Base-by-base conservation (phyloP, 2,797 vertebrate genomes). In the Falco rusticolus region DNA sequence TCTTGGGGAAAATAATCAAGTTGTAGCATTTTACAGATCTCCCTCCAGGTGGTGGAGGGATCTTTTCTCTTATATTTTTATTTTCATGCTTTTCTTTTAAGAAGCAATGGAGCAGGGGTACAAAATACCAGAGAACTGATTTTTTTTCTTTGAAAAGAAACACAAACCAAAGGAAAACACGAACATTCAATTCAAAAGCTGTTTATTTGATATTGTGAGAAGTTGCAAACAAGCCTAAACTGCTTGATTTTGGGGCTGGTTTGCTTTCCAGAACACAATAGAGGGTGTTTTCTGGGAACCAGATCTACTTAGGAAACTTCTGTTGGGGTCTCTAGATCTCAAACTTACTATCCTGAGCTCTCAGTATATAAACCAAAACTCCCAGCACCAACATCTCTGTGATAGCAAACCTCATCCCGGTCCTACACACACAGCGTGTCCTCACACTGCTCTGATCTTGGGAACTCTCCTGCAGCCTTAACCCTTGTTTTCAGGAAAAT, bases 371-470 rank as follows among this genome's bases (percentile, higher is more conserved):
- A 84, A 65, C 17, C 59, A 69, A 9, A 72, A 76, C 15, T 26
- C 45, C 20, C 15, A 16, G 2, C 22, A 14, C 1, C 25, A 39
- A 18, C 74, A 18, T 5, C 45, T 61, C 50, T 50, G 25, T 25
- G 19, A 20, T 0, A 19, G 19, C 15, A 57, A 89, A 64, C 6
- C 6, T 34, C 41, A 4, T 10, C 76, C 56, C 33, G 4, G 17
- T 5, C 63, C 57, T 15, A 2, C 1, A 2, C 0, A 45, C 8
- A 8, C 7, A 45, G 16, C 0, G 3, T 15, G 47, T 59, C 25
- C 53, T 87, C 33, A 19, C 26, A 6, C 16, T 0, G 2, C 43
- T 57, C 34, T 0, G 0, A 12, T 70, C 11, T 11, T 24, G 50
- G 69, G 33, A 72, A n/a, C 11, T 47, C 16, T 22, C 64, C 68